Evolutionary conservation across 2,888 invertebrate genomes (phyloP).

Genomic region (Hyppa rectilinea): DNA sequence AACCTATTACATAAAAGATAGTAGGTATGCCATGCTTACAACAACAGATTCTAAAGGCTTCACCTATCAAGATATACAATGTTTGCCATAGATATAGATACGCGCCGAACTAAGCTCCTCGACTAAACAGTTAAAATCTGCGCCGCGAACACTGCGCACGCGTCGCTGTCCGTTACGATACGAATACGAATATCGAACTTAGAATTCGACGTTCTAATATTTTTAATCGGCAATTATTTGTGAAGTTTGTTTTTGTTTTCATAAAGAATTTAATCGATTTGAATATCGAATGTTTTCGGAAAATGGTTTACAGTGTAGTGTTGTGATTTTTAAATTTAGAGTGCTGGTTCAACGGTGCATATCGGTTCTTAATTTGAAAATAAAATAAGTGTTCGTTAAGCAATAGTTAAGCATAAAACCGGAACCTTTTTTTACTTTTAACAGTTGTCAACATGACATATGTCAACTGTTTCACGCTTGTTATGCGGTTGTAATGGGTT

Average conservation of each 20-base stretch:
- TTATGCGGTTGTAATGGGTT: constrained; percentile 50
- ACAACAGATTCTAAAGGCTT: constrained; percentile 53
- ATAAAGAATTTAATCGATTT: constrained; percentile 23
- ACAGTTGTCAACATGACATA: constrained; percentile 62
- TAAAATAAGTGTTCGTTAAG: constrained; percentile 39
- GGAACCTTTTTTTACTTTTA: constrained; percentile 48
- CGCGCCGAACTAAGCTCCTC: constrained; percentile 65
- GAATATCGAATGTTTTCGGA: neutral
- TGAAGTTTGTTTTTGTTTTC: constrained; percentile 39
- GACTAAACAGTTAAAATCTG: constrained; percentile 85
- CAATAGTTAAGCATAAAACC: constrained; percentile 37
- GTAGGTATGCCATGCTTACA: constrained; percentile 17
- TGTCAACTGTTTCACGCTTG: constrained; percentile 63
- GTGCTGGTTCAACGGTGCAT: constrained; percentile 58
- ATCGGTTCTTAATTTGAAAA: constrained; percentile 55
- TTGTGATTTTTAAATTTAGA: constrained; percentile 47
- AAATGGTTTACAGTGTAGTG: constrained; percentile 53
- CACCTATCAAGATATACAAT: constrained; percentile 66
- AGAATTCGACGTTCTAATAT: constrained; percentile 64
- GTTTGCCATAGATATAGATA: constrained; percentile 71
- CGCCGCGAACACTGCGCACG: constrained; percentile 86
- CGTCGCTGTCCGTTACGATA: constrained; percentile 72
- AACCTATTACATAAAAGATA: constrained; percentile 40
- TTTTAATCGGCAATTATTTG: constrained; percentile 37
- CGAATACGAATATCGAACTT: constrained; percentile 69